These are phyloP conservation scores for Zaprionus africanus DNA, from an alignment of 1,140 invertebrate genomes.

Conservation along the genomic window DNA sequence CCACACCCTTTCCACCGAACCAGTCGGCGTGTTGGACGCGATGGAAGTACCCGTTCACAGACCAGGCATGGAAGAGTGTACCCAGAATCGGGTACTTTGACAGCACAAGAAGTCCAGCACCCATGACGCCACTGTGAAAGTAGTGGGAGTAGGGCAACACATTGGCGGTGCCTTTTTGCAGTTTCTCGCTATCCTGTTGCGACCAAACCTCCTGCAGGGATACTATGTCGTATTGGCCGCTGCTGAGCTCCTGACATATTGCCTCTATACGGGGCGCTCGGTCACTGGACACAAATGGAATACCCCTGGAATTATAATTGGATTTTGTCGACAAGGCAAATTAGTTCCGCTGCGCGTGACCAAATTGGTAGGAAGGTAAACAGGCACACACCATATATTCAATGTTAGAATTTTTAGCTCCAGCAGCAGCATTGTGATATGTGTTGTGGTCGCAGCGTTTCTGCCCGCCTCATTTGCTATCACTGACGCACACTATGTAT, in stretches of 20 bases:
- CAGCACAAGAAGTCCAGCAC: slow-evolving; percentile 96
- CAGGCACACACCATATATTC: slow-evolving; percentile 73
- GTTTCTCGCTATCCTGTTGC: slow-evolving; percentile 89
- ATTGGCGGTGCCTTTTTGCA: slow-evolving; percentile 87
- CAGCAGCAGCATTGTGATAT: slow-evolving; percentile 66
- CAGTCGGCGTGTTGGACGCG: slow-evolving; percentile 98
- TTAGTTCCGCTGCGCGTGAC: slow-evolving; percentile 22
- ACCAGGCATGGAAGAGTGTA: slow-evolving; percentile 95
- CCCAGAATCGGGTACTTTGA: slow-evolving; percentile 94
- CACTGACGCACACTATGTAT: slow-evolving; percentile 25
- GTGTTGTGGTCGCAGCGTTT: slow-evolving; percentile 18
- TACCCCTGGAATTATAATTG: slow-evolving; percentile 88
- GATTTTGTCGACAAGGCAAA: slow-evolving; percentile 40
- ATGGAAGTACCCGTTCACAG: slow-evolving; percentile 98
- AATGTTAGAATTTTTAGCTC: slow-evolving; percentile 81
- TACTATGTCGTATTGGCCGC: slow-evolving; percentile 92
- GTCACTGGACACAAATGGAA: slow-evolving; percentile 92
- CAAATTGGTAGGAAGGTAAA: slow-evolving; percentile 17
- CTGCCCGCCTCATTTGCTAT: slow-evolving; percentile 43
- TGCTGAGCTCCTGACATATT: slow-evolving; percentile 90
- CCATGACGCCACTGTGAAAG: slow-evolving; percentile 97
- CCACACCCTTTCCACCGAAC: slow-evolving; percentile 99
- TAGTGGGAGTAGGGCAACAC: slow-evolving; percentile 95
- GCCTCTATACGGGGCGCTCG: slow-evolving; percentile 90
- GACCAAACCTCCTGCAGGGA: slow-evolving; percentile 97